Conservation (phyloP, 2,888 invertebrate genomes). For the Empis livida region DNA sequence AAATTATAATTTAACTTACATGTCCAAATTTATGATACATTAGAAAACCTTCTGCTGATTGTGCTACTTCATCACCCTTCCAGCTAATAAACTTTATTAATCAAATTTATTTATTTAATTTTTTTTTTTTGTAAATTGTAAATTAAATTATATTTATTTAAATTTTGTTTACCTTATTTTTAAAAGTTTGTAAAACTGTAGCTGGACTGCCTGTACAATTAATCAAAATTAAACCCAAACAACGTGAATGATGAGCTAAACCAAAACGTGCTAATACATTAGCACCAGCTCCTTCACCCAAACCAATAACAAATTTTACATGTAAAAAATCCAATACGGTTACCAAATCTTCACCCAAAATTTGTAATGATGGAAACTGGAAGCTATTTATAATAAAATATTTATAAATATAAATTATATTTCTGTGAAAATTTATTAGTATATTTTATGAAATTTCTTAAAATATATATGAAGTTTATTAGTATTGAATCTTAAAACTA, state of each 20-base stretch:
- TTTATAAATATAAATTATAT: too few species aligned
- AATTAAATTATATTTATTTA: not conserved
- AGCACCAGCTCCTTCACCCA: slow-evolving; percentile 82
- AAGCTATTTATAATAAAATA: slow-evolving; percentile 40
- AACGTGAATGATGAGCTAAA: slow-evolving; percentile 62
- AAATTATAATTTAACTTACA: slow-evolving; percentile 55
- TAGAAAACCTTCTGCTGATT: slow-evolving; percentile 77
- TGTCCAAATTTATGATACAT: slow-evolving; percentile 85
- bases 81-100: slow-evolving; percentile 58
- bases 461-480: too few species aligned
- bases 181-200: slow-evolving; percentile 73
- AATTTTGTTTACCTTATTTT: slow-evolving; percentile 50
- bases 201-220: slow-evolving; percentile 81
- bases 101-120: slow-evolving; percentile 3
- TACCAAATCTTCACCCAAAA: slow-evolving; percentile 67
- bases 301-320: slow-evolving; percentile 68
- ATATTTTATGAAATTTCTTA: too few species aligned
- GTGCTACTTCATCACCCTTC: slow-evolving; percentile 72
- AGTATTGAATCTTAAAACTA: too few species aligned
- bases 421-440: too few species aligned
- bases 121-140: not conserved
- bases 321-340: slow-evolving; percentile 71
- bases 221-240: slow-evolving; percentile 68
- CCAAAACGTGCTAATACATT: slow-evolving; percentile 77
- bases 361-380: slow-evolving; percentile 69